Conservation (phyloP, 1,140 invertebrate genomes). For the Cydia splendana region DNA sequence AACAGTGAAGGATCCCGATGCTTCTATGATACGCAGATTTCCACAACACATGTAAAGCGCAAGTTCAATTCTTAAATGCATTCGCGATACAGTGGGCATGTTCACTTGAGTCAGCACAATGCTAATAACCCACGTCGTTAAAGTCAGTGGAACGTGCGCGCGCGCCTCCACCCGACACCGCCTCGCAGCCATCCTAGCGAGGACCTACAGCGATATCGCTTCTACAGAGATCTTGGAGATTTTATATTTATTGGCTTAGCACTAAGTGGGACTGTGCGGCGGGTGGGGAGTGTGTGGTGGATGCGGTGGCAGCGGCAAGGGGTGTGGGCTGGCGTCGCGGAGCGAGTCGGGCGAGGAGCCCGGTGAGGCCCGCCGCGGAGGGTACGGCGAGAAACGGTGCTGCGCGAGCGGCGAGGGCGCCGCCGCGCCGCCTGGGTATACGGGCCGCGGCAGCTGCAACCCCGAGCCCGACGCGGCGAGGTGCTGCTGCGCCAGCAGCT, state of each 20-base stretch:
- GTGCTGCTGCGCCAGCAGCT: conserved; percentile 78
- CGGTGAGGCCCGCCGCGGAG: conserved; percentile 71
- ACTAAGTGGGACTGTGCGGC: conserved; percentile 81
- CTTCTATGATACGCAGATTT: conserved; percentile 18
- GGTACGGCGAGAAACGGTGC: conserved; percentile 82
- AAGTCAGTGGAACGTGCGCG: conserved; percentile 37
- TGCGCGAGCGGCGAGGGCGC: conserved; percentile 75
- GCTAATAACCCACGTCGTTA: conserved; percentile 37
- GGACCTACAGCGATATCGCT: conserved; percentile 43
- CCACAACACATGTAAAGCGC: conserved; percentile 41
- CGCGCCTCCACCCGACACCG: conserved; percentile 29
- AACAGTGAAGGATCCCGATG: conserved; percentile 16
- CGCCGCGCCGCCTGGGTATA: conserved; percentile 72
- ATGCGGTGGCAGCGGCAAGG: conserved; percentile 63
- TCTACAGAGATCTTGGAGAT: conserved; percentile 51
- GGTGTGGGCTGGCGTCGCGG: conserved; percentile 78
- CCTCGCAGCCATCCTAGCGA: conserved; percentile 34
- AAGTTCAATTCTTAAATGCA: conserved; percentile 31
- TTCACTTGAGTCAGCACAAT: conserved; percentile 42
- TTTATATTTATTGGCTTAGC: conserved; percentile 43
- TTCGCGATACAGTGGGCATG: conserved; percentile 36
- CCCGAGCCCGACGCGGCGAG: conserved; percentile 71
- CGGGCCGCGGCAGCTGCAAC: conserved; percentile 78
- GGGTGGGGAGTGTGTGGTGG: conserved; percentile 66
- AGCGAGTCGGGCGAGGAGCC: conserved; percentile 80